Percentiles rank a stretch among this genome's conserved stretches.
These are phyloP conservation scores for Amphipyra tragopoginis DNA, from an alignment of 2,888 invertebrate species.

Conservation along the genomic window DNA sequence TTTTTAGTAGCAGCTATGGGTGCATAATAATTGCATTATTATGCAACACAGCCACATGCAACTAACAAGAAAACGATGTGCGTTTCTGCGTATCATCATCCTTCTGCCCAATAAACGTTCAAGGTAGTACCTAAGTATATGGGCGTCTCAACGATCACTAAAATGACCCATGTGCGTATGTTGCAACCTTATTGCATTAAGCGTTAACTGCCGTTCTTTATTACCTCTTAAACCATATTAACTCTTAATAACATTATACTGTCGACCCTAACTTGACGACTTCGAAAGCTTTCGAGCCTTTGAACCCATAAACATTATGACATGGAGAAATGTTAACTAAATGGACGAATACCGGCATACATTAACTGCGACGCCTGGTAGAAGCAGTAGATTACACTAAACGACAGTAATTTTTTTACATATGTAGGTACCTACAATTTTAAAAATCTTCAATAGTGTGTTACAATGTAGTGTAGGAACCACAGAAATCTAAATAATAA, in stretches of 20 bases:
- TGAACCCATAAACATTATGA: slow-evolving; percentile 36
- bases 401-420: no score
- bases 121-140: slow-evolving; percentile 16
- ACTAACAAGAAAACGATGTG: slow-evolving; percentile 6
- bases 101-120: slow-evolving; percentile 8
- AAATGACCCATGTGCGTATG: slow-evolving; percentile 28
- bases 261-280: slow-evolving; percentile 34
- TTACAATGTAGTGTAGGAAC: no score
- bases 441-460: no score
- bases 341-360: background rate
- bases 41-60: slow-evolving; percentile 32
- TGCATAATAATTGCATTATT: slow-evolving; percentile 38
- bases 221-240: slow-evolving; percentile 34
- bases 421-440: no score
- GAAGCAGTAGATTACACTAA: no score
- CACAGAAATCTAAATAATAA: no score
- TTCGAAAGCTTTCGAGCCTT: slow-evolving; percentile 25
- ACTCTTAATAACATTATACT: slow-evolving; percentile 34
- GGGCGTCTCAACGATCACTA: slow-evolving; percentile 11
- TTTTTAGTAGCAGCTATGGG: slow-evolving; percentile 18
- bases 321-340: slow-evolving; percentile 28
- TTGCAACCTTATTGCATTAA: slow-evolving; percentile 43
- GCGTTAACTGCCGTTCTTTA: slow-evolving; percentile 34
- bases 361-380: no score
- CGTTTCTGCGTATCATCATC: background rate